Percentiles rank a stretch among this genome's conserved stretches.
Evolutionary conservation across 2,888 invertebrate species (phyloP).

Genomic region (Ditylenchus weischeri): DNA sequence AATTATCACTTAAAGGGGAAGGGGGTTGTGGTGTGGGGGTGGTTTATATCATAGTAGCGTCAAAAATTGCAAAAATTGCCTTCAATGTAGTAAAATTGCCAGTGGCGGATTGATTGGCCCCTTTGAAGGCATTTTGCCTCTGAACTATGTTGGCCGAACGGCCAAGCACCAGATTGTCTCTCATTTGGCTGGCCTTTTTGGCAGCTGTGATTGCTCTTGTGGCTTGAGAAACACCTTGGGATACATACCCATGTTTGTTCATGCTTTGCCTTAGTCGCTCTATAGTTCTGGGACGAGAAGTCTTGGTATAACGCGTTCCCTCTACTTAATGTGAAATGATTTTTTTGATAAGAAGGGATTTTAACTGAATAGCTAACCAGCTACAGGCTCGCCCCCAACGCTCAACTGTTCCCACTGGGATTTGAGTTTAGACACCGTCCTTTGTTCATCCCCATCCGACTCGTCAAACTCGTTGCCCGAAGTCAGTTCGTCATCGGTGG

Average conservation of each 20-base stretch:
- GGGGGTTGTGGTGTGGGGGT: no score
- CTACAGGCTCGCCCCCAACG: slow-evolving; percentile 3
- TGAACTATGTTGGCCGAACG: slow-evolving; percentile 38
- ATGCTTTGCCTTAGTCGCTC: slow-evolving; percentile 32
- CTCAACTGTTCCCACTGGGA: slow-evolving; percentile 53
- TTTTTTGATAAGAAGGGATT: neutral
- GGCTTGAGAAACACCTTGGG: slow-evolving; percentile 34
- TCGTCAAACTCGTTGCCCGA: slow-evolving; percentile 4
- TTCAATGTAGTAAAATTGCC: slow-evolving; percentile 8
- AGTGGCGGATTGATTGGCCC: slow-evolving; percentile 9
- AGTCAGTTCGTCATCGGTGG: slow-evolving; percentile 26
- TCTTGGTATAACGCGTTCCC: neutral
- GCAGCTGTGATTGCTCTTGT: slow-evolving; percentile 40
- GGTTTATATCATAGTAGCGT: no score
- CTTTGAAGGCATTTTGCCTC: slow-evolving; percentile 33
- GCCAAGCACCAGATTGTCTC: slow-evolving; percentile 37
- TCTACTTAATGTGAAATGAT: no score
- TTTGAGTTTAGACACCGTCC: slow-evolving; percentile 51
- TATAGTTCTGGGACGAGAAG: slow-evolving; percentile 11
- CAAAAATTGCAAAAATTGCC: neutral
- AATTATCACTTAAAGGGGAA: no score
- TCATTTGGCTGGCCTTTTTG: slow-evolving; percentile 36
- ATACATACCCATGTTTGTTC: slow-evolving; percentile 34
- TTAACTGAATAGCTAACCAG: neutral
- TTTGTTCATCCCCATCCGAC: slow-evolving; percentile 17